Base-by-base conservation (phyloP, 2,888 invertebrate species). In the Rotaria socialis region DNA sequence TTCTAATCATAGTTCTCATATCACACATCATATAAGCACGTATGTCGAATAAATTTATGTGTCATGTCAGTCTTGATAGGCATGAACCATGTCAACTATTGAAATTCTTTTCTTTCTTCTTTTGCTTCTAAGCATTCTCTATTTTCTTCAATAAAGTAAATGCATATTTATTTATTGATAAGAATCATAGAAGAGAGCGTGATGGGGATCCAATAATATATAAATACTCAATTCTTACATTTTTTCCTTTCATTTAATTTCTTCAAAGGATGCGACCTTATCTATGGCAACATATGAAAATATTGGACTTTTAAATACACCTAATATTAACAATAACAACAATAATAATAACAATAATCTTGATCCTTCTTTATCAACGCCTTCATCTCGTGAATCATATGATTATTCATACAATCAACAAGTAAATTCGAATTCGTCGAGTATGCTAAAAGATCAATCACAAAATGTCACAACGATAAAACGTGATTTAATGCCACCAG, bases 271-370 rank as follows among this genome's bases (percentile, higher is more conserved):
- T 80, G 80, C 47, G 11, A 22, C n/a, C 6, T 80, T 35, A 67
- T 19, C 80, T n/a, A 80, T 80, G 80, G 80, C 80, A 80, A 47
- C 80, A 47, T 43, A 80, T n/a, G 47, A 80, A 80, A 47, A 80
- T 80, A n/a, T 80, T n/a, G n/a, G 24, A 47, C 43, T 10, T 47
- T 11, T 80, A 47, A 80, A 80, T 47, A 24, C 80, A 47, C 43
- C 43, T 19, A 80, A 80, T 24, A 47, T 80, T 47, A 80, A 80
- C 47, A 80, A 80, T 80, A 75, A 75, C 11, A 75, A 43, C 16
- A 80, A 80, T 80, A 80, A 80, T 80, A 75, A 75, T n/a, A 75
- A 75, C 16, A 80, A 80, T n/a, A 80, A 80, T 80, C 67, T n/a
- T 60, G 35, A 35, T 35, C 58, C n/a, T n/a, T 24, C n/a, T 24